Conservation (phyloP, 1,140 invertebrate species). For the Micrasema longulum region DNA sequence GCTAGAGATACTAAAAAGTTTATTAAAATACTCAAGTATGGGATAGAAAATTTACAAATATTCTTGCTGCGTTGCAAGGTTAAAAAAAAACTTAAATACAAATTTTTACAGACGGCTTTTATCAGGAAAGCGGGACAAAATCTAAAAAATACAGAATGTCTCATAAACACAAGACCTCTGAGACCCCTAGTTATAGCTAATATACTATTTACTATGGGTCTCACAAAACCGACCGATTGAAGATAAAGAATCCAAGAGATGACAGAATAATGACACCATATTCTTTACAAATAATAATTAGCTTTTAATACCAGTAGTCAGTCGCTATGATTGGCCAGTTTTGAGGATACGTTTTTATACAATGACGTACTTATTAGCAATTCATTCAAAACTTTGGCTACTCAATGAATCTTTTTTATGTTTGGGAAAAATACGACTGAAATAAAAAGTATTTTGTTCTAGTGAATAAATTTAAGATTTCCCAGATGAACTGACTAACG, state of each 20-base stretch:
- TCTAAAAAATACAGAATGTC: no score
- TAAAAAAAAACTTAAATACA: no score
- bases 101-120: no score
- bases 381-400: background rate
- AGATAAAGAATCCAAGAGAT: background rate
- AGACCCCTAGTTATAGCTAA: no score
- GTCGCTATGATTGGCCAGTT: background rate
- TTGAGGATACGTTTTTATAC: constrained; percentile 6
- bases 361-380: background rate
- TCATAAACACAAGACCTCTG: no score
- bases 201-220: no score
- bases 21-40: no score
- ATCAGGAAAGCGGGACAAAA: no score
- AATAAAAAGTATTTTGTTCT: constrained; percentile 1
- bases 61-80: no score
- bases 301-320: background rate
- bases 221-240: no score
- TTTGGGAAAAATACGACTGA: background rate
- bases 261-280: constrained; percentile 23
- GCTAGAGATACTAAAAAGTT: no score
- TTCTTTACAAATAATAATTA: constrained; percentile 21
- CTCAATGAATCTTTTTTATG: constrained; percentile 5
- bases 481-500: background rate
- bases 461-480: background rate
- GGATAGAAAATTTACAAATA: no score